A percentile compares a stretch with the other conserved stretches of the same genome.
Conservation (phyloP, 1,140 invertebrate species). For the Orchesella cincta region DNA sequence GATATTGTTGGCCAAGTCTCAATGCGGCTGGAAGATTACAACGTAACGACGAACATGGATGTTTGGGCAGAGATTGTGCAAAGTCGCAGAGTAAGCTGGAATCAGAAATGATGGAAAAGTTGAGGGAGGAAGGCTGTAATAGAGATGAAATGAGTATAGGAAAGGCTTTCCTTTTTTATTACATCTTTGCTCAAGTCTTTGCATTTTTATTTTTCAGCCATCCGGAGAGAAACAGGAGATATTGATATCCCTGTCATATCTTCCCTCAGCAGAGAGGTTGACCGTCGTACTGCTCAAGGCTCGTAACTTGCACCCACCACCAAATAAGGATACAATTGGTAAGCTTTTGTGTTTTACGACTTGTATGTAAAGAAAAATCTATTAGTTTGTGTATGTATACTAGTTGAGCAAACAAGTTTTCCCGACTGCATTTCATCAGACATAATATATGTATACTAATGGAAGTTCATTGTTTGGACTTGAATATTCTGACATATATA, state of each 20-base stretch:
- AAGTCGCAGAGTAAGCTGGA: conserved; percentile 63
- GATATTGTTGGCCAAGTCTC: conserved; percentile 75
- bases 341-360: too few species aligned
- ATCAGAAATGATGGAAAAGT: too few species aligned
- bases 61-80: conserved; percentile 75
- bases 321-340: conserved; percentile 66
- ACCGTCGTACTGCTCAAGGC: conserved; percentile 81
- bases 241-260: conserved; percentile 76
- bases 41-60: conserved; percentile 70
- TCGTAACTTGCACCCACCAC: conserved; percentile 70
- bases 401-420: too few species aligned
- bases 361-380: too few species aligned
- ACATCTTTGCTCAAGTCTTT: neutral
- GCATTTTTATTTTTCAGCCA: conserved; percentile 56
- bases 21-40: conserved; percentile 69
- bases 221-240: conserved; percentile 77
- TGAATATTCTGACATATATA: too few species aligned
- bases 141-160: neutral
- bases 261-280: conserved; percentile 82
- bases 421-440: too few species aligned
- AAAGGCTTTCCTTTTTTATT: neutral
- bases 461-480: too few species aligned
- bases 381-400: too few species aligned
- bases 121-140: neutral
- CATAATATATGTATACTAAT: too few species aligned